These are phyloP conservation scores for Aphaenogaster rudis DNA, from an alignment of 1,140 invertebrate species.

Conservation along the genomic window DNA sequence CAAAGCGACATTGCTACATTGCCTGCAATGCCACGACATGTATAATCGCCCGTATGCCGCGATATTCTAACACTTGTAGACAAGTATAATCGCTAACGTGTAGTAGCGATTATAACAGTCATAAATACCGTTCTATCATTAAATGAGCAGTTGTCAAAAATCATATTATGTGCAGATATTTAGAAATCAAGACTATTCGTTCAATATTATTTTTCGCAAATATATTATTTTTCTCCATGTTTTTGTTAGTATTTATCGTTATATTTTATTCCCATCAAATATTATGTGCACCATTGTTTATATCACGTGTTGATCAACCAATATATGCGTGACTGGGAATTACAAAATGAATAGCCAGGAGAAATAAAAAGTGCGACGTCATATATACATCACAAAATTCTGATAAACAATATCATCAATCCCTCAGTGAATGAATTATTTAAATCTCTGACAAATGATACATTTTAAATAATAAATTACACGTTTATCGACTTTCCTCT, in stretches of 20 bases:
- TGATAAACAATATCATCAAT: not conserved
- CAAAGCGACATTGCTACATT: conserved; percentile 22
- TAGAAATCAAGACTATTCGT: not conserved
- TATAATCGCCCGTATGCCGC: conserved; percentile 29
- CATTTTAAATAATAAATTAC: conserved; percentile 24
- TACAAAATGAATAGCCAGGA: not conserved
- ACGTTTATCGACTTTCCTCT: not conserved
- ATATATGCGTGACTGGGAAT: conserved; percentile 12
- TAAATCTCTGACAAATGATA: conserved; percentile 7
- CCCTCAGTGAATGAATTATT: conserved; percentile 26
- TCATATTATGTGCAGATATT: not conserved
- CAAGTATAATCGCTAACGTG: conserved; percentile 36
- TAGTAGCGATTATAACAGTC: not conserved
- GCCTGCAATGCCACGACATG: conserved; percentile 47
- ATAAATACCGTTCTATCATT: not conserved
- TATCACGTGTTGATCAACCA: not conserved
- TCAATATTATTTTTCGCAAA: not conserved
- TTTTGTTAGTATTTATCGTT: not conserved
- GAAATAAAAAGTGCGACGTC: conserved; percentile 16
- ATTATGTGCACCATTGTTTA: not conserved
- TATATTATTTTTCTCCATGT: not conserved
- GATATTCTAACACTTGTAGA: conserved; percentile 30
- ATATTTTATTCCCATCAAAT: not conserved
- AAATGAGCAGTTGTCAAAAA: not conserved
- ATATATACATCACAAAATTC: not conserved